Base-by-base conservation (phyloP, 2,113 vertebrate species). In the Nymphicus hollandicus region DNA sequence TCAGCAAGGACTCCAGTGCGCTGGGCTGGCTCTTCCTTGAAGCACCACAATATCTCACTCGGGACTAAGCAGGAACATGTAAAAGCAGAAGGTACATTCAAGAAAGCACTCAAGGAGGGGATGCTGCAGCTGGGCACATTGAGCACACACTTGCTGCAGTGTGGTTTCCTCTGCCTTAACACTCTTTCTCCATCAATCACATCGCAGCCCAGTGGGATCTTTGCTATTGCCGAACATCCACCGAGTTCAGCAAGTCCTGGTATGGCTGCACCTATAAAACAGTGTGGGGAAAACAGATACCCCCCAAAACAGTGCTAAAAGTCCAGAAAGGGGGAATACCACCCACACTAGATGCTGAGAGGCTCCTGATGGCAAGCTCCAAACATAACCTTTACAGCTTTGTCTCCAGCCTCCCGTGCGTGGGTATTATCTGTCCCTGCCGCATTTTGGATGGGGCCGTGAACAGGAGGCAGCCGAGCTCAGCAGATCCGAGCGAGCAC, bases 311-410 rank as follows among this genome's bases (percentile, higher is more conserved):
- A 46, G 37, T 2, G 5, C 2, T 4, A 14, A 22, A 4, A 28
- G 27, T 1, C 27, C 16, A 28, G 33, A 31, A 37, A 18, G 13
- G 1, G 53, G n/a, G 18, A 27, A 6, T 0, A 0, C 0, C 7
- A 9, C 2, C 52, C 3, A 7, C 17, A 0, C 5, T 0, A 2
- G 0, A 3, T 2, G 10, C 55, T 2, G 46, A 24, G 49, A 20
- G 19, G 23, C 61, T 25, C 15, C 61, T 7, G n/a, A 0, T 0
- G 19, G n/a, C 39, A 8, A 29, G 41, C 46, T 41, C 71, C 56
- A 28, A 39, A 3, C 1, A 1, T 4, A 27, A 49, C 69, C 65
- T 47, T 33, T 6, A 1, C 18, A 47, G 35, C 60, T 25, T 3
- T 13, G 53, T 22, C 81, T 24, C 33, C 68, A 29, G 1, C 71